Evolutionary conservation across 2,888 invertebrate genomes (phyloP), one percentile per base, ranked within the genome.

Genomic region (Archips crataeganus): DNA sequence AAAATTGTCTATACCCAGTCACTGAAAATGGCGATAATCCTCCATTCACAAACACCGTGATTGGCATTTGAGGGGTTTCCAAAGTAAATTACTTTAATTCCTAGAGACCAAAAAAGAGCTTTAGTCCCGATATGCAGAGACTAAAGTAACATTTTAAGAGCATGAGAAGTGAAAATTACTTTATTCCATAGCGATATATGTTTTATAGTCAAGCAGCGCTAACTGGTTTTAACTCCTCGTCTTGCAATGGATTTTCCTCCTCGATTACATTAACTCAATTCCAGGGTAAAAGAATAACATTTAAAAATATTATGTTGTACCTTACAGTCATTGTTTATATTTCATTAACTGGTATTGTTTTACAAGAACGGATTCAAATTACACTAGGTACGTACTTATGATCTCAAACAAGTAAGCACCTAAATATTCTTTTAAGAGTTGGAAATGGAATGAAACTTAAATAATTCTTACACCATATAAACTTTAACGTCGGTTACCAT

Each of bases 341-440:
- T 91, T 91, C 87, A 90, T 89, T 90, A 90, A 80, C 78, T 78
- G 77, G 81, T 39, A 86, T 87, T 87, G 84, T 86, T 85, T 77
- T 79, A 80, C 84, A 81, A 79, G 71, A 78, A 79, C 83, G 3
- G 13, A 81, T 78, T 4, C 54, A 79, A 77, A 80, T 88, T 87
- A 87, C 85, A 84, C 84, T 78, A 83, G 80, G 84, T 86, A 87
- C 11, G 45, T 39, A 42, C 8, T 45, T 45, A n/a, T 11, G 2
- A 23, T 10, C 8, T 57, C 6, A 32, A 59, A 11, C n/a, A 34
- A 32, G 10, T 11, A 59, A 59, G 23, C 23, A 2, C 23, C 6
- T 54, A 8, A 5, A 39, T 39, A 5, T 4, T 39, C 39, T 39
- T 6, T 39, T 39, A 15, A 42, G 42, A 61, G 5, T 42, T 39